Conservation (phyloP, 2,888 invertebrate species). For the Dicranocentrus wangi region DNA sequence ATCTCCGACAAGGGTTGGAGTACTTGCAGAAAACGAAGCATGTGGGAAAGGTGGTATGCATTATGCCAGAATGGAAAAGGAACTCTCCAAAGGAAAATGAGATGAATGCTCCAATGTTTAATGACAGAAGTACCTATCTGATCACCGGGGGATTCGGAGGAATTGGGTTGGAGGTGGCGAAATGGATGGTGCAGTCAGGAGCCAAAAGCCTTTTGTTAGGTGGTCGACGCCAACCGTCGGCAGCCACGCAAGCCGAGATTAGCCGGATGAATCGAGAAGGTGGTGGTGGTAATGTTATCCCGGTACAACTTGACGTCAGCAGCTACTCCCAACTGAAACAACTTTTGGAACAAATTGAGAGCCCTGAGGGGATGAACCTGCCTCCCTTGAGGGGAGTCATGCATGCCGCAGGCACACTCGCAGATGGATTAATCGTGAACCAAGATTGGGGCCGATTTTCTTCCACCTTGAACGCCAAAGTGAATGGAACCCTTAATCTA, state of each 20-base stretch:
- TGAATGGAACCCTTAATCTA: slow-evolving; percentile 41
- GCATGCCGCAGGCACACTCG: slow-evolving; percentile 55
- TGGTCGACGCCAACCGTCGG: slow-evolving; percentile 13
- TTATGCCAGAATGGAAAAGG: slow-evolving; percentile 16
- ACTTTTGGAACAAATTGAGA: not conserved
- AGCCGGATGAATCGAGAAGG: slow-evolving; percentile 17
- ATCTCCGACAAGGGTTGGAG: slow-evolving; percentile 21
- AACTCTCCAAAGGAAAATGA: not conserved
- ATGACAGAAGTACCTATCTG: slow-evolving; percentile 37
- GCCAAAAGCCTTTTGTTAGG: slow-evolving; percentile 45
- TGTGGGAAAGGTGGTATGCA: slow-evolving; percentile 36
- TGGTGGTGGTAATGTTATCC: not conserved
- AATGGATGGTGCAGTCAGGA: slow-evolving; percentile 51
- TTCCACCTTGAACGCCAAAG: slow-evolving; percentile 45
- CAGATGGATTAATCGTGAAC: slow-evolving; percentile 41
- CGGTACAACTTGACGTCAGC: not conserved
- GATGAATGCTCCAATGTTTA: slow-evolving; percentile 3
- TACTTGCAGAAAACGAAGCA: slow-evolving; percentile 42
- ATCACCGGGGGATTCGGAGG: slow-evolving; percentile 57
- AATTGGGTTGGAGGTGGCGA: slow-evolving; percentile 52
- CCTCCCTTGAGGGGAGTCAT: slow-evolving; percentile 57
- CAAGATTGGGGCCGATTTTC: slow-evolving; percentile 51
- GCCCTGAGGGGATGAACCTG: slow-evolving; percentile 5
- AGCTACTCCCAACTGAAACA: not conserved
- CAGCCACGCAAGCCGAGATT: slow-evolving; percentile 11